Conservation (phyloP, 2,888 invertebrate species). For the Lepas anatifera region DNA sequence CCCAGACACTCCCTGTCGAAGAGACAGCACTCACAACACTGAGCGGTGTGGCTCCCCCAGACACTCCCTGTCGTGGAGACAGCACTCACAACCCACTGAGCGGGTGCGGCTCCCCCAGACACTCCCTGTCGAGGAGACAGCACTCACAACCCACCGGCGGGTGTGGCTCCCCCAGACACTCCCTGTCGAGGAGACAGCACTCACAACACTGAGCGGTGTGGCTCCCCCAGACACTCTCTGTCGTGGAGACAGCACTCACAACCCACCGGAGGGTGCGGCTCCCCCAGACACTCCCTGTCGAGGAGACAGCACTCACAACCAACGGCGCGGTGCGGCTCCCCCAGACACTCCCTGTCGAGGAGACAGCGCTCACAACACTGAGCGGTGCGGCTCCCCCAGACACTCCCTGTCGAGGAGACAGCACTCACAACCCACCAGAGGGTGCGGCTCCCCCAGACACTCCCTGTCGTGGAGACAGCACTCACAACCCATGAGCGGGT, state of each 20-base stretch:
- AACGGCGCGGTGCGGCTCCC: slow-evolving; percentile 53
- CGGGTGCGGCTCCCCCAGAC: background rate
- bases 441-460: no score
- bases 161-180: slow-evolving; percentile 48
- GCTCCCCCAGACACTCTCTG: no score
- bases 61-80: no score
- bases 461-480: no score
- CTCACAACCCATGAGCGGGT: slow-evolving; percentile 28
- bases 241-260: background rate
- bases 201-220: no score
- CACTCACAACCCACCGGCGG: slow-evolving; percentile 52
- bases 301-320: slow-evolving; percentile 41
- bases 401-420: no score
- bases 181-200: slow-evolving; percentile 32
- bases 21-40: background rate
- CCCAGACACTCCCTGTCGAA: slow-evolving; percentile 41
- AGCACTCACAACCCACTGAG: background rate
- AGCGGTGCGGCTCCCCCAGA: no score
- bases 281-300: no score
- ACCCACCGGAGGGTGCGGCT: no score
- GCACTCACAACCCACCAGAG: background rate
- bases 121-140: slow-evolving; percentile 31
- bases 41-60: no score
- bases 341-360: slow-evolving; percentile 40
- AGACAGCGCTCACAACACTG: no score